These are phyloP conservation scores for Etia nguti DNA, from an alignment of 2,113 vertebrate genomes.

Conservation along the genomic window DNA sequence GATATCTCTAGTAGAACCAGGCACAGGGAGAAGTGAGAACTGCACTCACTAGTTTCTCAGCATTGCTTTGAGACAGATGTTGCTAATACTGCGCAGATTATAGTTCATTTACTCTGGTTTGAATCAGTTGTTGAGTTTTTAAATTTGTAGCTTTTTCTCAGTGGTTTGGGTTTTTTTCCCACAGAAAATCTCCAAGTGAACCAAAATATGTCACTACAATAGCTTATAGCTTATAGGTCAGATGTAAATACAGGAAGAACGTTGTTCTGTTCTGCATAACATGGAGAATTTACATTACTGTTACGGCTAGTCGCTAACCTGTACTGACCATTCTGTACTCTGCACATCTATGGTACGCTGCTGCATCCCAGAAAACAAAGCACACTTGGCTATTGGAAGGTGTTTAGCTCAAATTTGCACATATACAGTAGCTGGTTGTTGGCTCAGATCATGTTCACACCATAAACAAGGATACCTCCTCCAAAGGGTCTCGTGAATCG, in stretches of 20 bases:
- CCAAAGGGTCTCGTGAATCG: neutral
- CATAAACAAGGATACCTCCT: neutral
- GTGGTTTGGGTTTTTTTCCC: neutral
- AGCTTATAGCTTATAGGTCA: neutral
- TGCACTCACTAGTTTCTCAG: neutral
- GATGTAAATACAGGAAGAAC: neutral
- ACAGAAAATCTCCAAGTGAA: neutral
- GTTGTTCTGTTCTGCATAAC: neutral
- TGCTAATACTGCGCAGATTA: neutral
- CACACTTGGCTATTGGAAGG: neutral
- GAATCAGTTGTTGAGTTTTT: neutral
- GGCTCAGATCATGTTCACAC: neutral
- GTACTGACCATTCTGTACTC: neutral
- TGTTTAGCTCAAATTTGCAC: neutral
- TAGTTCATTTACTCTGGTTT: neutral
- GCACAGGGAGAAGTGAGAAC: neutral
- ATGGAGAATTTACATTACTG: neutral
- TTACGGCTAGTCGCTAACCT: neutral
- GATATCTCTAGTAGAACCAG: neutral
- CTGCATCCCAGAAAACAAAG: neutral
- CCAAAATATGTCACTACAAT: neutral
- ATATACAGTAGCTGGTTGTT: neutral
- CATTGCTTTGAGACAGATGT: neutral
- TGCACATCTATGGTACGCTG: neutral
- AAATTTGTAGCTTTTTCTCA: neutral